Evolutionary conservation across 2,797 vertebrate genomes (phyloP).

Genomic region (Ibycter americanus): DNA sequence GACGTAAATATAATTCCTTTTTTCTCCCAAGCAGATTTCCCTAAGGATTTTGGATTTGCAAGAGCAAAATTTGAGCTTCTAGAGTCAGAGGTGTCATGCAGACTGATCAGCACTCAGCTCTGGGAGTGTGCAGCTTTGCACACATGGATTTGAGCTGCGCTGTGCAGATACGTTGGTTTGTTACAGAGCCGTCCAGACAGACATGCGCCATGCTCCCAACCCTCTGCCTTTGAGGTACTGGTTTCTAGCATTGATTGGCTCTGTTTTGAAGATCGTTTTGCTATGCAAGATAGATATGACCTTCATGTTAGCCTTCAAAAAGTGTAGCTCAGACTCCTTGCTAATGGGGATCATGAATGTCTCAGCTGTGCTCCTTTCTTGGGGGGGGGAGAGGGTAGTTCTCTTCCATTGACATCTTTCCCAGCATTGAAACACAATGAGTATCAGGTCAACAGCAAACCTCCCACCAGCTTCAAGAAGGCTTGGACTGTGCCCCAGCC

Average conservation of each 20-base stretch:
- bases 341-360: not conserved
- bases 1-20: not conserved
- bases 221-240: not conserved
- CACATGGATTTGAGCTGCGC: rapidly evolving
- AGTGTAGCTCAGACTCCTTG: not conserved
- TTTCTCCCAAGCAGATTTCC: not conserved
- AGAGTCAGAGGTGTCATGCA: not conserved
- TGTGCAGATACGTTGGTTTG: not conserved
- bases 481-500: not conserved
- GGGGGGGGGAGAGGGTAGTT: not conserved
- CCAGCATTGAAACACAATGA: not conserved
- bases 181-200: not conserved
- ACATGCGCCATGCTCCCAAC: rapidly evolving
- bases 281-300: not conserved
- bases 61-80: not conserved
- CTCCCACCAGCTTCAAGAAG: not conserved
- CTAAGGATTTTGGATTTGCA: not conserved
- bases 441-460: not conserved
- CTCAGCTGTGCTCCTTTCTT: not conserved
- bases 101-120: not conserved
- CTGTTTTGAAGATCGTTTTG: not conserved
- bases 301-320: not conserved
- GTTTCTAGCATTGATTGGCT: not conserved
- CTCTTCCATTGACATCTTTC: not conserved
- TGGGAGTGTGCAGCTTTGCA: not conserved